phyloP scores from a whole-genome alignment of 2,888 invertebrate species.

The Erebia ligea region DNA sequence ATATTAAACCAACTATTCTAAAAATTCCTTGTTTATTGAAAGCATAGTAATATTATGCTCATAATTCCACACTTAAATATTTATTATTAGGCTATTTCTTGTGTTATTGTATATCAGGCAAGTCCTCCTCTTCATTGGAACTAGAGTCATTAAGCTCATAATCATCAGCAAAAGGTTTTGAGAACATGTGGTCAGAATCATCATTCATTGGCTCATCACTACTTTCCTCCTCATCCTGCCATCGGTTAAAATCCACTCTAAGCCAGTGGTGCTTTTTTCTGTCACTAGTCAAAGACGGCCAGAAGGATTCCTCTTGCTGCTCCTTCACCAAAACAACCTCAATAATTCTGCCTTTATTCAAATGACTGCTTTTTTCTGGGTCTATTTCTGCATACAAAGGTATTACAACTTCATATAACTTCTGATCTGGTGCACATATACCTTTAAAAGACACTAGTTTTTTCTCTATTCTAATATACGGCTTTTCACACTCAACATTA shows the following conservation, averaged over 20 bases:
- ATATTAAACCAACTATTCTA: slow-evolving; percentile 3
- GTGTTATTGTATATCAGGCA: slow-evolving; percentile 86
- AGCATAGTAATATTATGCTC: background rate
- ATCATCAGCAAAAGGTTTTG: slow-evolving; percentile 61
- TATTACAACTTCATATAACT: slow-evolving; percentile 93
- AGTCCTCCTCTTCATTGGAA: slow-evolving; percentile 88
- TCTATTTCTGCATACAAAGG: slow-evolving; percentile 92
- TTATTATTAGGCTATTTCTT: slow-evolving; percentile 7
- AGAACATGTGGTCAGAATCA: slow-evolving; percentile 68
- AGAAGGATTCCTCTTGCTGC: slow-evolving; percentile 87
- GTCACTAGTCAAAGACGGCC: slow-evolving; percentile 94
- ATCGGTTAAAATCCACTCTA: slow-evolving; percentile 98
- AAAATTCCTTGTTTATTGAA: slow-evolving; percentile 8
- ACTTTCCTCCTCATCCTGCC: slow-evolving; percentile 98
- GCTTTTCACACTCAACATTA: slow-evolving; percentile 93
- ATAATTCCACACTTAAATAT: background rate
- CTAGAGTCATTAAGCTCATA: slow-evolving; percentile 84
- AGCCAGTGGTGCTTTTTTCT: slow-evolving; percentile 96
- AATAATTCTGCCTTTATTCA: slow-evolving; percentile 87
- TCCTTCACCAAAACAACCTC: slow-evolving; percentile 88
- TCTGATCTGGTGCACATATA: slow-evolving; percentile 91
- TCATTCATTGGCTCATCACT: slow-evolving; percentile 86
- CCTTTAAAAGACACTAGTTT: slow-evolving; percentile 91
- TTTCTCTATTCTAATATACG: slow-evolving; percentile 88
- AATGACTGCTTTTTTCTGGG: slow-evolving; percentile 88